Evolutionary conservation across 2,797 vertebrate species (phyloP), one percentile per base, ranked within the genome.

Genomic region (Paedocypris micromegethes): DNA sequence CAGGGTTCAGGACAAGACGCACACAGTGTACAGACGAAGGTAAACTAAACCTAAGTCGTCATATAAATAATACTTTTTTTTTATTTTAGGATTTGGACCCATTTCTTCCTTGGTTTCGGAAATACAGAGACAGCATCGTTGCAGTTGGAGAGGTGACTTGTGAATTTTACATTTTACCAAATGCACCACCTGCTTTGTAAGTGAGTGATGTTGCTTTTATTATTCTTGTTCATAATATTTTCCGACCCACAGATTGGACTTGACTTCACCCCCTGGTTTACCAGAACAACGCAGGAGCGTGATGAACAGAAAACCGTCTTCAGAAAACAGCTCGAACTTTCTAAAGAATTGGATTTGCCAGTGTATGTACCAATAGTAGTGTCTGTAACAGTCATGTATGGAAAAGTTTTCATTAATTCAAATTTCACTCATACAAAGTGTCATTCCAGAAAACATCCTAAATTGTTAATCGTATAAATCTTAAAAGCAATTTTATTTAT

Each of bases 301-400:
- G 68, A 85, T 2, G 64, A 88, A 50, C 81, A 86, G 74, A 72
- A 77, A 65, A 72, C 40, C 0, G 83, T 83, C 42, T 86, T 88
- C 50, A 42, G 42, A 0, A 74, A 77, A 63, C 83, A 84, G 72
- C 81, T 87, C 38, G 51, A 74, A 56, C 65, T 85, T 6, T 76
- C 81, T 70, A 82, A 86, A 57, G 72, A 82, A 66, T 49, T 86
- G 71, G 76, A 79, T 60, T 74, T 88, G 4, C 78, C 70, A 0
- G 73, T 83, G 80, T 82, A 64, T 86, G 82, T 38, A 6, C 3
- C 38, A 42, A 41, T 9, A 47, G 23, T n/a, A 9, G 3, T 5
- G 9, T 49, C 46, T 9, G 39, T 43, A 54, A 37, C 42, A 38
- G 4, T 2, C n/a, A 58, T 23, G 23, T 23, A 23, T 23, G 23